Conservation (phyloP, 2,113 vertebrate genomes). For the Arizona elegans region DNA sequence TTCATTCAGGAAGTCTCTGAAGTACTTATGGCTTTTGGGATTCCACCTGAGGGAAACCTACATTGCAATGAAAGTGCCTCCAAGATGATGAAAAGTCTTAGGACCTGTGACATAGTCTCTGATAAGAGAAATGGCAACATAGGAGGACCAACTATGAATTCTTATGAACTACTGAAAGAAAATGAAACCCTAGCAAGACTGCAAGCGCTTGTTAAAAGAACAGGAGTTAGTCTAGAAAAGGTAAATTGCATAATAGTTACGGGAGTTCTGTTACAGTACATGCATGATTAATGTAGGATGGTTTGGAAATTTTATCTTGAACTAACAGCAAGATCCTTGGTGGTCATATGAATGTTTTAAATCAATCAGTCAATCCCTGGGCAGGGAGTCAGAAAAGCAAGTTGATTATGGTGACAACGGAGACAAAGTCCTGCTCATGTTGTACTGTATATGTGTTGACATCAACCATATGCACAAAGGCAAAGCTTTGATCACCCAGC, state of each 20-base stretch:
- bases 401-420: neutral
- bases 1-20: constrained; percentile 98
- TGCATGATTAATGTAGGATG: neutral
- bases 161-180: constrained; percentile 89
- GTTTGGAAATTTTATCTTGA: neutral
- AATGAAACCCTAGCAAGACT: constrained; percentile 94
- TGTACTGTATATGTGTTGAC: neutral
- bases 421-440: neutral
- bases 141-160: constrained; percentile 84
- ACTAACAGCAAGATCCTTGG: neutral
- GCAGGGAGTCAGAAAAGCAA: neutral
- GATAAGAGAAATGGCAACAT: constrained; percentile 97
- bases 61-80: constrained; percentile 83
- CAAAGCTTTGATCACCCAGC: neutral
- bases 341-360: neutral
- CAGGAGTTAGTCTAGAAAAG: constrained; percentile 94
- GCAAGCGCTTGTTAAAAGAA: constrained; percentile 95
- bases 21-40: constrained; percentile 87
- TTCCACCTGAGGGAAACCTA: constrained; percentile 89
- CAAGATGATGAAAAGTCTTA: constrained; percentile 81
- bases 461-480: neutral
- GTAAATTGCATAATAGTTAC: constrained; percentile 61
- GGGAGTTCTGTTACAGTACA: neutral
- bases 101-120: constrained; percentile 81
- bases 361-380: neutral